These are phyloP conservation scores for Spicauda simplicius DNA, from an alignment of 2,888 invertebrate genomes.

Conservation along the genomic window DNA sequence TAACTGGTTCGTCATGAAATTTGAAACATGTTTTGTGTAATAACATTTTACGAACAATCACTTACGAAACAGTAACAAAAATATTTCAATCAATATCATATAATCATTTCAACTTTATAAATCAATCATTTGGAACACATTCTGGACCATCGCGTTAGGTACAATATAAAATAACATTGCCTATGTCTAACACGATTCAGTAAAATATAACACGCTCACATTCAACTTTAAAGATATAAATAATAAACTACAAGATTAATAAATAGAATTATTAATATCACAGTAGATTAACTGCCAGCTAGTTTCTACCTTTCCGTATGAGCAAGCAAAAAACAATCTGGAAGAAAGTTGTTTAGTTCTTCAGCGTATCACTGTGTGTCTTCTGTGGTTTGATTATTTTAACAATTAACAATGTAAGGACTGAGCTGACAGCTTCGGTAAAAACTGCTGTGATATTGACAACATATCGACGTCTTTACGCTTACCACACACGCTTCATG, in stretches of 20 bases:
- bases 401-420: constrained; percentile 21
- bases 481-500: constrained; percentile 53
- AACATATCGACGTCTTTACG: constrained; percentile 57
- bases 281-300: constrained; percentile 81
- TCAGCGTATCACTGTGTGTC: constrained; percentile 36
- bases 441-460: constrained; percentile 83
- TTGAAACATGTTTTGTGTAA: constrained; percentile 19
- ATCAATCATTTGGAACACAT: constrained; percentile 79
- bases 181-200: constrained; percentile 69
- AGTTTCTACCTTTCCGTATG: constrained; percentile 49
- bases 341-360: constrained; percentile 29
- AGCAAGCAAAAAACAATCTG: constrained; percentile 14
- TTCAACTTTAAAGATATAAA: constrained; percentile 72
- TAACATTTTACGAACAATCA: constrained; percentile 50
- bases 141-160: constrained; percentile 67
- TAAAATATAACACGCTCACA: constrained; percentile 71
- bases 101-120: constrained; percentile 52
- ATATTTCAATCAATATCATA: constrained; percentile 53
- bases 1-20: constrained; percentile 37
- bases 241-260: constrained; percentile 78
- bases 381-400: neutral
- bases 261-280: constrained; percentile 83
- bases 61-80: constrained; percentile 63
- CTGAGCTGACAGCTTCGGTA: constrained; percentile 67
- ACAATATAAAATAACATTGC: constrained; percentile 69